Percentiles rank a stretch among this genome's conserved stretches.
These are phyloP conservation scores for Petromus typicus DNA, from an alignment of 2,113 vertebrate genomes.

Conservation along the genomic window DNA sequence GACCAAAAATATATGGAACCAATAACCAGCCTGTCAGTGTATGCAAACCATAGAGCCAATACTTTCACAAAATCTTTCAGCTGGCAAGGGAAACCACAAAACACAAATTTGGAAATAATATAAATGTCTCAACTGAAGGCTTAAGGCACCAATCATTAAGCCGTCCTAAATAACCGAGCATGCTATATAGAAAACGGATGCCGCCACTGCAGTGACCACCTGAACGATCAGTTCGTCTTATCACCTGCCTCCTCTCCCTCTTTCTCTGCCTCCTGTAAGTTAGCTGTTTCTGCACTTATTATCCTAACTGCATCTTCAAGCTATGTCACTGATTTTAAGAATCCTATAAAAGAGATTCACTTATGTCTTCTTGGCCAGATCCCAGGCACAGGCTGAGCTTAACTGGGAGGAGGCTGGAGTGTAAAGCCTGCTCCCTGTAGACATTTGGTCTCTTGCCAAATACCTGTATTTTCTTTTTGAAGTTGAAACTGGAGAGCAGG, in stretches of 20 bases:
- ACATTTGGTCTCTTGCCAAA: background rate
- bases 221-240: accelerated
- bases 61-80: background rate
- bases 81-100: background rate
- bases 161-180: background rate
- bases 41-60: background rate
- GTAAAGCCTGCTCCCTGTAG: background rate
- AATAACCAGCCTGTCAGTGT: too few relatives aligned
- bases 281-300: too few relatives aligned
- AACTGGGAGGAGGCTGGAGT: accelerated
- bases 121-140: background rate
- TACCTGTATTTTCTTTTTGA: too few relatives aligned
- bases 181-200: background rate
- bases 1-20: background rate
- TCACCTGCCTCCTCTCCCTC: accelerated
- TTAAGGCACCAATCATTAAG: background rate
- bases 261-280: accelerated
- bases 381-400: accelerated
- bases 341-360: background rate
- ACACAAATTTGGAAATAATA: background rate
- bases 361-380: too few relatives aligned
- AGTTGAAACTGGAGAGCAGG: too few relatives aligned
- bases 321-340: accelerated
- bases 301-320: accelerated
- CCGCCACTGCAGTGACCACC: too few relatives aligned